Percentiles rank a stretch among this genome's conserved stretches.
phyloP scores from a whole-genome alignment of 2,888 invertebrate species.

The Mayetiola destructor region DNA sequence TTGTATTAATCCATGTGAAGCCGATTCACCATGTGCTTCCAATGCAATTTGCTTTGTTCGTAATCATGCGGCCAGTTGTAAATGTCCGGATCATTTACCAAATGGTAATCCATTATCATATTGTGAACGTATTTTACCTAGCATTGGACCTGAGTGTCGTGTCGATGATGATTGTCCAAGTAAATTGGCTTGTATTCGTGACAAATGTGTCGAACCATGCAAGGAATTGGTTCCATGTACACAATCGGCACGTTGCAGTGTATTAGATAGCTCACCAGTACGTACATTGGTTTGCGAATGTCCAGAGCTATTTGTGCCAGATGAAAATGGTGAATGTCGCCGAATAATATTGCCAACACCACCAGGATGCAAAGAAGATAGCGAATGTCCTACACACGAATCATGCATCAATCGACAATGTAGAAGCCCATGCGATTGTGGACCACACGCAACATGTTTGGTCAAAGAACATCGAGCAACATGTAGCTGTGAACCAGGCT shows the following conservation, averaged over 20 bases:
- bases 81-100: slow-evolving; percentile 66
- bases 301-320: slow-evolving; percentile 70
- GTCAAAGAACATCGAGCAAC: slow-evolving; percentile 67
- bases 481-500: slow-evolving; percentile 72
- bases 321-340: slow-evolving; percentile 62
- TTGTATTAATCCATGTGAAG: slow-evolving; percentile 64
- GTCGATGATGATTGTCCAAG: slow-evolving; percentile 68
- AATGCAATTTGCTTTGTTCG: slow-evolving; percentile 69
- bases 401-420: slow-evolving; percentile 78
- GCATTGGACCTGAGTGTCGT: slow-evolving; percentile 52
- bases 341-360: slow-evolving; percentile 53
- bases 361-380: slow-evolving; percentile 62
- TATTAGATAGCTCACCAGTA: slow-evolving; percentile 71
- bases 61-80: slow-evolving; percentile 67
- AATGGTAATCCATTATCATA: slow-evolving; percentile 66
- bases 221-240: slow-evolving; percentile 60
- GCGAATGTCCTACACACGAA: slow-evolving; percentile 62
- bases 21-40: slow-evolving; percentile 60
- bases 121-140: slow-evolving; percentile 43
- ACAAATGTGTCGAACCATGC: slow-evolving; percentile 67
- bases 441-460: slow-evolving; percentile 65
- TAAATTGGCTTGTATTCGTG: slow-evolving; percentile 63
- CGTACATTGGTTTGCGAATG: slow-evolving; percentile 80
- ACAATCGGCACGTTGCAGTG: slow-evolving; percentile 59
- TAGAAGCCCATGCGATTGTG: slow-evolving; percentile 77